These are phyloP conservation scores for Ranitomeya variabilis DNA, from an alignment of 2,113 vertebrate species.

Conservation along the genomic window DNA sequence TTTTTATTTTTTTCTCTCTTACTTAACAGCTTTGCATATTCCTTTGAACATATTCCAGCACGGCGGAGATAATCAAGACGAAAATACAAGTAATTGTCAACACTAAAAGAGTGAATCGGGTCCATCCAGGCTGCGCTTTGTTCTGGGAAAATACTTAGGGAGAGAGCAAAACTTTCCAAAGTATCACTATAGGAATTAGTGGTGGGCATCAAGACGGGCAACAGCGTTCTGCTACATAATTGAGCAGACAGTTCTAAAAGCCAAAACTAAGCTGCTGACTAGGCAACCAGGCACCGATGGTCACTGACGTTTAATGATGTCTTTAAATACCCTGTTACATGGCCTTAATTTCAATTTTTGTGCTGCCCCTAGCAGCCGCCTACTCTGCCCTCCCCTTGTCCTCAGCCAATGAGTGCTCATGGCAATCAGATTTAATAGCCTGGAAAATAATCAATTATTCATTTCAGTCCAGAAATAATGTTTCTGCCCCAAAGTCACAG, in stretches of 20 bases:
- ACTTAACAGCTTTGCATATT: neutral
- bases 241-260: neutral
- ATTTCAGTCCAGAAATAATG: too few species aligned
- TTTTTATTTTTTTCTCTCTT: neutral
- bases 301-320: neutral
- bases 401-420: too few species aligned
- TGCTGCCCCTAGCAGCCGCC: neutral
- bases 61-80: neutral
- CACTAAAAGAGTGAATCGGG: neutral
- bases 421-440: too few species aligned
- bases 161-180: neutral
- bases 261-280: neutral
- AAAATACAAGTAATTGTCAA: neutral
- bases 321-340: too few species aligned
- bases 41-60: constrained; percentile 12
- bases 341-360: neutral
- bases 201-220: neutral
- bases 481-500: too few species aligned
- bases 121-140: neutral
- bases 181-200: neutral
- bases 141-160: neutral
- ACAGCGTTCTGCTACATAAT: neutral
- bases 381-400: neutral
- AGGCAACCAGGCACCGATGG: neutral
- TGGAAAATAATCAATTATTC: too few species aligned